Evolutionary conservation across 1,140 invertebrate species (phyloP), one percentile per base, ranked within the genome.

Genomic region (Meloidogyne hapla): DNA sequence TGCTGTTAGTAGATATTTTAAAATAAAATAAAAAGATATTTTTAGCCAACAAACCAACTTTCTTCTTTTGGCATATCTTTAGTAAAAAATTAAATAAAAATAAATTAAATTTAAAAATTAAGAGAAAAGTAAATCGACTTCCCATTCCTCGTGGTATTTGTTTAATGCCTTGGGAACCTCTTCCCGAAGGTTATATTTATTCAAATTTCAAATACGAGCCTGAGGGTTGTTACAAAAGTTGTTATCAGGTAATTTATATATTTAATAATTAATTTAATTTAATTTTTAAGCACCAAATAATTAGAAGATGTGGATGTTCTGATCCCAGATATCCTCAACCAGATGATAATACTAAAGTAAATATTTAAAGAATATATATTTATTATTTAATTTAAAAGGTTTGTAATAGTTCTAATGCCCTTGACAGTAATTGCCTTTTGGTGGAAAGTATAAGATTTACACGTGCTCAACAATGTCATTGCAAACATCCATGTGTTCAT

Each of bases 201-300:
- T 74, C 76, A 61, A 77, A 81, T 18, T 86, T 83, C 45, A 81
- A 86, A 65, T 86, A 86, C 74, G 84, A 86, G 64, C 85, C 84
- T 13, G 84, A 86, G 78, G 85, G 85, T 56, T 87, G 85, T 68
- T 86, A 79, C 70, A 84, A 83, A 68, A 80, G 77, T 48, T 87
- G 84, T 63, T 86, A 86, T 66, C 85, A 87, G 18, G 68, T 38
- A 26, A 26, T 40, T 66, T 66, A 18, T 18, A 12, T 42, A 13
- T 15, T 66, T 66, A 38, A 15, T 13, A 67, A n/a, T 42, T 21
- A 68, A 68, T 69, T 15, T 23, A 69, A 33, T 25, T 21, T 13
- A 13, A 68, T 68, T 68, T 69, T 69, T 25, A 25, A 69, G 62
- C 65, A 77, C 26, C 40, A 76, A 61, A 87, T 86, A 48, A 82